phyloP scores from a whole-genome alignment of 2,888 invertebrate genomes.

The Eupelmus urozonus region DNA sequence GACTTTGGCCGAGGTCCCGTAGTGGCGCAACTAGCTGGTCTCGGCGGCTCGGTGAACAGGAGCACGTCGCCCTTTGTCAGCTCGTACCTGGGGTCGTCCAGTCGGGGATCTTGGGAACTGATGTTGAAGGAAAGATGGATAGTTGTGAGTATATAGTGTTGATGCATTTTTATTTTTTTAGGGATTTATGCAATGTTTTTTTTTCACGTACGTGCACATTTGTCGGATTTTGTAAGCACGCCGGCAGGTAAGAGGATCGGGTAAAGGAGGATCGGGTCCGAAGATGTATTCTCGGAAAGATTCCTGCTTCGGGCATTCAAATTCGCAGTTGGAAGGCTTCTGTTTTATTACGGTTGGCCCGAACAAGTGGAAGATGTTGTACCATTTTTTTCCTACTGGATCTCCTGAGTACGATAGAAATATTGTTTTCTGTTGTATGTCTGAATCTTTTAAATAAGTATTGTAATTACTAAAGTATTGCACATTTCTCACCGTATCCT shows the following conservation, averaged over 20 bases:
- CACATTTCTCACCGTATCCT: slow-evolving; percentile 47
- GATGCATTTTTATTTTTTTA: neutral
- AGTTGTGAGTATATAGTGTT: neutral
- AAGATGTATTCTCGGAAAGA: slow-evolving; percentile 60
- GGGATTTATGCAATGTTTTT: no score
- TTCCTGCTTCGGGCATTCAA: slow-evolving; percentile 5
- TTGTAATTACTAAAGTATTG: no score
- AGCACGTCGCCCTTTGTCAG: slow-evolving; percentile 60
- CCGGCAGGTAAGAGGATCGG: slow-evolving; percentile 54
- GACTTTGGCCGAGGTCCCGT: slow-evolving; percentile 54
- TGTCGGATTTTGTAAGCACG: slow-evolving; percentile 33
- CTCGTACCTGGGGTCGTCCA: slow-evolving; percentile 63
- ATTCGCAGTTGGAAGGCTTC: slow-evolving; percentile 44
- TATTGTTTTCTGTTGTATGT: no score
- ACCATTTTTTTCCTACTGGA: slow-evolving; percentile 5
- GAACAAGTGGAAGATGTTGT: no score
- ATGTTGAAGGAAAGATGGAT: neutral
- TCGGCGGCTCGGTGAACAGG: slow-evolving; percentile 55
- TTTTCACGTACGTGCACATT: slow-evolving; percentile 19
- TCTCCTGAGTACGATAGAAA: neutral
- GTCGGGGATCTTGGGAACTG: slow-evolving; percentile 47
- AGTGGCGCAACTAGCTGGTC: neutral
- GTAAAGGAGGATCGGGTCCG: slow-evolving; percentile 43
- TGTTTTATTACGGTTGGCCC: neutral
- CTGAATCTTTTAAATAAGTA: no score